phyloP scores from a whole-genome alignment of 2,113 vertebrate genomes.

The Oncorhynchus keta region DNA sequence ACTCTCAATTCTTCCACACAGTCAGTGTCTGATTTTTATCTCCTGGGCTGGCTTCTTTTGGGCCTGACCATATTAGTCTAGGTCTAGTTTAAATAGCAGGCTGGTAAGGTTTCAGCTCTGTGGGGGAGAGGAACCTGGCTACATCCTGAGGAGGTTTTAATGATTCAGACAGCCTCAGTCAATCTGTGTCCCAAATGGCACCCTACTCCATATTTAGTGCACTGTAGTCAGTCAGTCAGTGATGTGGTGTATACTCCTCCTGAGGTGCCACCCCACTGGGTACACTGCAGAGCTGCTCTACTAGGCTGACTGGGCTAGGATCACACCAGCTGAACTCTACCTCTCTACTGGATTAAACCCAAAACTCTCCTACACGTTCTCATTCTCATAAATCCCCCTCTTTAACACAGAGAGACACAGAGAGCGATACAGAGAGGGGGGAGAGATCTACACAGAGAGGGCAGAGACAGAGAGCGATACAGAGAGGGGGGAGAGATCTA shows the following conservation, averaged over 20 bases:
- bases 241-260: not conserved
- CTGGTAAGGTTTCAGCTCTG: conserved; percentile 19
- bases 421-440: too few species aligned
- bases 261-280: conserved; percentile 28
- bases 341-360: conserved; percentile 11
- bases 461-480: too few species aligned
- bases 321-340: conserved; percentile 11
- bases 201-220: too few species aligned
- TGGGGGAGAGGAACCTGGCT: conserved; percentile 1
- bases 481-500: too few species aligned
- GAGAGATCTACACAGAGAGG: too few species aligned
- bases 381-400: not conserved
- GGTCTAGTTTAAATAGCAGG: conserved; percentile 28
- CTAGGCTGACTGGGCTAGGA: not conserved
- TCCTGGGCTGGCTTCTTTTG: not conserved
- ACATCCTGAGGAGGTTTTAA: conserved; percentile 3
- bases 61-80: conserved; percentile 25
- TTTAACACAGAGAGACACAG: too few species aligned
- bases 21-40: not conserved
- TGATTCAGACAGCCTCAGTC: conserved; percentile 1
- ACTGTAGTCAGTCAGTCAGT: too few species aligned
- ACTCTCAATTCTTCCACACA: not conserved
- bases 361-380: conserved; percentile 5
- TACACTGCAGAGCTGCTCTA: too few species aligned
- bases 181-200: not conserved